Evolutionary conservation across 2,113 vertebrate genomes (phyloP).

Genomic region (Chauna torquata): DNA sequence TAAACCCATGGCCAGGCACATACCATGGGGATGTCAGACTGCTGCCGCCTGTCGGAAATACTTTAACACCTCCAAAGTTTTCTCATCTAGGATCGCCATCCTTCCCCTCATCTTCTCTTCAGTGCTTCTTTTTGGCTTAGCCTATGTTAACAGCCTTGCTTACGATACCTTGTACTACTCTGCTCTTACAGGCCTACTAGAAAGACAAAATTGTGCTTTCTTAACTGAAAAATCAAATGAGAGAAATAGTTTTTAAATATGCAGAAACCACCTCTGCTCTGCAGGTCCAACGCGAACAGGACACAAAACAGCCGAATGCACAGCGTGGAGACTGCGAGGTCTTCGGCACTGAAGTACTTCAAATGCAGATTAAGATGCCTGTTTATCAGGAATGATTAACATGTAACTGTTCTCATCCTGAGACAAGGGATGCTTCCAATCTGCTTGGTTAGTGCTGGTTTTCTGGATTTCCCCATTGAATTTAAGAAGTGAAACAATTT

Average conservation of each 20-base stretch:
- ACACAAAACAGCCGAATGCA: background rate
- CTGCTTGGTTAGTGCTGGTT: fast-evolving
- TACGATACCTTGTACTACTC: background rate
- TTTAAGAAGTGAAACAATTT: background rate
- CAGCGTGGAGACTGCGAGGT: background rate
- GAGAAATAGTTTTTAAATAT: background rate
- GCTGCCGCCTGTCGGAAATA: background rate
- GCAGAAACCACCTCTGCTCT: background rate
- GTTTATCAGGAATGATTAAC: background rate
- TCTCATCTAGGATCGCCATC: background rate
- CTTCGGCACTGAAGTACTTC: background rate
- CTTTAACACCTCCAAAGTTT: background rate
- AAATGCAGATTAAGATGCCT: background rate
- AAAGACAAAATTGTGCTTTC: background rate
- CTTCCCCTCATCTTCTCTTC: background rate
- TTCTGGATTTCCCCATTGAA: background rate
- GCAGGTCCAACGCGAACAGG: background rate
- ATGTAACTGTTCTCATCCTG: background rate
- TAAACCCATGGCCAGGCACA: background rate
- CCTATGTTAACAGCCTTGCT: background rate
- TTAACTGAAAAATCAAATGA: background rate
- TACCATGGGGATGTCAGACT: background rate
- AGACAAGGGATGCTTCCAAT: background rate
- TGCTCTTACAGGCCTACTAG: background rate
- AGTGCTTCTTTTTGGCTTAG: background rate